These are phyloP conservation scores for Leptatherina wallacei DNA, from an alignment of 2,797 vertebrate species.

Conservation along the genomic window DNA sequence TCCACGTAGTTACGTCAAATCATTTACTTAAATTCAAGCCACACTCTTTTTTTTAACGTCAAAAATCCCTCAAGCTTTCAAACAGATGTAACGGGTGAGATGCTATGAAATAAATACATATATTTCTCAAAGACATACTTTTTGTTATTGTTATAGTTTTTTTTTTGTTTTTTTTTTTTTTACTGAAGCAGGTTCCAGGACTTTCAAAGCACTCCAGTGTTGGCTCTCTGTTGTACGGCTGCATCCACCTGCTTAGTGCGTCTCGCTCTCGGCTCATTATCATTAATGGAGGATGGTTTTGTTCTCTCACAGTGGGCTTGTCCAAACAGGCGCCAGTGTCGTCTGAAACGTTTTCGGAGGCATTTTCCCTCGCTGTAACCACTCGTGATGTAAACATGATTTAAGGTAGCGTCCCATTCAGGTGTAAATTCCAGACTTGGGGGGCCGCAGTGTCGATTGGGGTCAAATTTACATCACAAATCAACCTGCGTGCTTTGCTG, in stretches of 20 bases:
- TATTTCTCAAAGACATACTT: no score
- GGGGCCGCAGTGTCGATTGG: constrained; percentile 50
- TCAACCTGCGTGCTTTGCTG: constrained; percentile 28
- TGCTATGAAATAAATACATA: no score
- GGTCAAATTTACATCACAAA: constrained; percentile 74
- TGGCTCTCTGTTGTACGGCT: background rate
- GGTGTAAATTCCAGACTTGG: constrained; percentile 65
- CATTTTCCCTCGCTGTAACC: constrained; percentile 33
- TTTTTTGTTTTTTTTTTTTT: background rate
- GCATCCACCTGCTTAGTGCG: constrained; percentile 51
- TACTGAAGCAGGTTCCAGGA: background rate
- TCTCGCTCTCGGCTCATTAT: constrained; percentile 63
- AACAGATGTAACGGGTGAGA: no score
- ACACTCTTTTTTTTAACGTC: background rate
- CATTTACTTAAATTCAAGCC: background rate
- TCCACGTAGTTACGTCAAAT: background rate
- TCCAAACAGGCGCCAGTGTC: constrained; percentile 84
- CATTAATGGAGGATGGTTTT: constrained; percentile 63
- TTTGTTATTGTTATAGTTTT: no score
- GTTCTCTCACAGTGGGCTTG: constrained; percentile 78
- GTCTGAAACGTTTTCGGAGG: constrained; percentile 55
- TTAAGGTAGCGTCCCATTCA: constrained; percentile 71
- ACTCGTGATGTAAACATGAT: constrained; percentile 71
- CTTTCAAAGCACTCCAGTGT: background rate
- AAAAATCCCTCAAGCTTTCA: background rate